A percentile compares a stretch with the other conserved stretches of the same genome.
Conservation (phyloP, 2,797 vertebrate species). For the Basileuterus tristriatus region DNA sequence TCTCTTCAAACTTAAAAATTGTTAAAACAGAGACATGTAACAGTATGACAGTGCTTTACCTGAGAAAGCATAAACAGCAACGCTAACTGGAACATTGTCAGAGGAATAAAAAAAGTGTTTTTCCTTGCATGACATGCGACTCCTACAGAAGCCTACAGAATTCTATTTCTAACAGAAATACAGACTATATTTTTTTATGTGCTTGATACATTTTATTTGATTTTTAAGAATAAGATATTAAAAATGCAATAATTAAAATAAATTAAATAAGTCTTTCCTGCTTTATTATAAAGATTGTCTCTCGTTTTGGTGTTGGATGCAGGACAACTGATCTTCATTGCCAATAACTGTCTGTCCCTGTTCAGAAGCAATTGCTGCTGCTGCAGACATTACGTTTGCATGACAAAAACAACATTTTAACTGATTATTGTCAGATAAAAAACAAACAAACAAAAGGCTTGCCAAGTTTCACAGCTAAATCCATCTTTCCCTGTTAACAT, state of each 20-base stretch:
- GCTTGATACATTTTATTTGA: neutral
- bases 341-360: neutral
- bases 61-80: neutral
- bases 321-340: slow-evolving; percentile 12
- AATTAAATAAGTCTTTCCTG: neutral
- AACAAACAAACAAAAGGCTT: slow-evolving; percentile 24
- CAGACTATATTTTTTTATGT: neutral
- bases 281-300: neutral
- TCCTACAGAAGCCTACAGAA: neutral
- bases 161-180: neutral
- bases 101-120: neutral
- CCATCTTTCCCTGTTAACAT: neutral
- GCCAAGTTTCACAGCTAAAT: slow-evolving; percentile 18
- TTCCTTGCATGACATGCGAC: neutral
- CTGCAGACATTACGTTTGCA: neutral
- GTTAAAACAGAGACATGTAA: neutral
- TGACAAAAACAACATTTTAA: slow-evolving; percentile 33
- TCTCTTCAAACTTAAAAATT: neutral
- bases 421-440: neutral
- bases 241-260: neutral
- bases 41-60: neutral
- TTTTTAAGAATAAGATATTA: neutral
- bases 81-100: neutral
- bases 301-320: neutral
- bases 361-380: slow-evolving; percentile 3